Conservation (phyloP, 2,797 vertebrate species). For the Acropternis orthonyx region DNA sequence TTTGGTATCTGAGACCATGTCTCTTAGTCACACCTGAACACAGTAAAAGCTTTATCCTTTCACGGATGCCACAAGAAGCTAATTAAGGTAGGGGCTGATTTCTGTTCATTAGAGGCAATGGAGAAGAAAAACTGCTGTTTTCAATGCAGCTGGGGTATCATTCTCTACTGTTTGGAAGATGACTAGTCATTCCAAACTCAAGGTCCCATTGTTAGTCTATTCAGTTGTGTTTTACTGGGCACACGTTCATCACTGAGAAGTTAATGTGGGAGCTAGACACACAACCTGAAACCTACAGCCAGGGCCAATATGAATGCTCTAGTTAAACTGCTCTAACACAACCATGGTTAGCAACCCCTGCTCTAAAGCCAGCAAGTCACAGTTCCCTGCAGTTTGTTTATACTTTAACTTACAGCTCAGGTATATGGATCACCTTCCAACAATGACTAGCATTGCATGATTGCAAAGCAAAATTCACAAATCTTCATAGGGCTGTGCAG, state of each 20-base stretch:
- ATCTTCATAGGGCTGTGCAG: background rate
- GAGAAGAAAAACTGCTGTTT: background rate
- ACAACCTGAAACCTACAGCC: background rate
- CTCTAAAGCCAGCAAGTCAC: background rate
- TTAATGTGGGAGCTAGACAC: background rate
- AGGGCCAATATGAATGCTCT: background rate
- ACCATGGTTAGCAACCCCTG: fast-evolving
- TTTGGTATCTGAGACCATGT: background rate
- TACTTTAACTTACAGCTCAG: background rate
- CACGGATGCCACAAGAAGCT: background rate
- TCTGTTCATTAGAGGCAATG: background rate
- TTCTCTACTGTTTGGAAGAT: background rate
- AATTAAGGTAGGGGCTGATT: background rate
- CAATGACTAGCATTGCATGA: background rate
- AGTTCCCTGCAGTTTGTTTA: background rate
- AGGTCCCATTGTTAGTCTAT: background rate
- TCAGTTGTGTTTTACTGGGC: background rate
- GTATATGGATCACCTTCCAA: background rate
- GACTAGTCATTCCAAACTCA: background rate
- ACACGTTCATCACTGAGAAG: background rate
- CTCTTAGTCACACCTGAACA: background rate
- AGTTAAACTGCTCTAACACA: background rate
- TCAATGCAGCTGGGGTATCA: background rate
- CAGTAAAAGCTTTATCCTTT: background rate
- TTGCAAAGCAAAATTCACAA: background rate